Conservation (phyloP, 2,888 invertebrate genomes). For the Brachyopa scutellaris region DNA sequence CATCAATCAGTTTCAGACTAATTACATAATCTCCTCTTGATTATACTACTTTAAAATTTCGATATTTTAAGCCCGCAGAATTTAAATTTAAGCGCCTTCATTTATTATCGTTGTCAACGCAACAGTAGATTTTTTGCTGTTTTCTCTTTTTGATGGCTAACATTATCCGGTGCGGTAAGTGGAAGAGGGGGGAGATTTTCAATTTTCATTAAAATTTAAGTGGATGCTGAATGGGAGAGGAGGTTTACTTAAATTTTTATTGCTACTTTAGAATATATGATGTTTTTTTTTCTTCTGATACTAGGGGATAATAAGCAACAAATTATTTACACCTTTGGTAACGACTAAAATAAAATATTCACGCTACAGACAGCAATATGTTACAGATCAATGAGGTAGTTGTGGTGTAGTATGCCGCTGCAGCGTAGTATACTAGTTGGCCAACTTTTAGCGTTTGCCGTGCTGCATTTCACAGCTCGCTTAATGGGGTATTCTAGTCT, state of each 20-base stretch:
- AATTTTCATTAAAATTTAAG: conserved; percentile 33
- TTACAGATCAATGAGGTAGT: no score
- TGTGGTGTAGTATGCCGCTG: no score
- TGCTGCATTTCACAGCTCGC: no score
- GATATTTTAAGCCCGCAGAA: conserved; percentile 63
- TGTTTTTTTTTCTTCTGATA: no score
- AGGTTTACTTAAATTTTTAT: not conserved
- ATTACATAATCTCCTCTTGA: conserved; percentile 82
- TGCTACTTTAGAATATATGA: not conserved
- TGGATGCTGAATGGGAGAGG: not conserved
- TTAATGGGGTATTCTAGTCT: no score
- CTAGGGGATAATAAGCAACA: no score
- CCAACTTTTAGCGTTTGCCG: no score
- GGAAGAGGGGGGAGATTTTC: conserved; percentile 2
- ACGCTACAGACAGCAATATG: no score
- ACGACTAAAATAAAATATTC: no score
- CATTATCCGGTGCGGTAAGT: not conserved
- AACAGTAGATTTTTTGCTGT: conserved; percentile 57
- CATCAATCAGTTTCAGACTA: conserved; percentile 82
- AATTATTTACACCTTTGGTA: no score
- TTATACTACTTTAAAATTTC: conserved; percentile 76
- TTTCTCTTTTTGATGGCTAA: not conserved
- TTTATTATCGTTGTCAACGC: conserved; percentile 71
- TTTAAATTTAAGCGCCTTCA: conserved; percentile 66
- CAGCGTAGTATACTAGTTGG: no score